These are phyloP conservation scores for Drosophila yooni DNA, from an alignment of 2,888 invertebrate genomes.

Conservation along the genomic window DNA sequence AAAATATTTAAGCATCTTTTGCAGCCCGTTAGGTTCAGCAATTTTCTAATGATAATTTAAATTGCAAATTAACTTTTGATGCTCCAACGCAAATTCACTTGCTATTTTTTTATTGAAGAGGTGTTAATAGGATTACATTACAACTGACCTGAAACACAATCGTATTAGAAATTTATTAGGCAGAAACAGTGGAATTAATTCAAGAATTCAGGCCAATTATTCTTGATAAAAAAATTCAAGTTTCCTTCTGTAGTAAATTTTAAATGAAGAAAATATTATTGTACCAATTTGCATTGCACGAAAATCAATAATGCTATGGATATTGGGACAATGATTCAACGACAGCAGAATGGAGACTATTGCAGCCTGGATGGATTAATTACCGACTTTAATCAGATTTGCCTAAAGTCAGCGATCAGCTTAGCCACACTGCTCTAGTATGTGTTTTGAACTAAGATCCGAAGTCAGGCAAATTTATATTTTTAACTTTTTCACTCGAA, in stretches of 20 bases:
- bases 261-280: too few species aligned
- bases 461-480: too few species aligned
- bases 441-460: background rate
- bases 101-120: background rate
- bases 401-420: background rate
- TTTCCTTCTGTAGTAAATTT: too few species aligned
- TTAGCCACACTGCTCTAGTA: background rate
- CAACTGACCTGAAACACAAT: background rate
- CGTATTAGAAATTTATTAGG: background rate
- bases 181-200: background rate
- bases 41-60: slow-evolving; percentile 46
- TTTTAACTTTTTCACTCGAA: background rate
- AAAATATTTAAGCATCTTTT: slow-evolving; percentile 1
- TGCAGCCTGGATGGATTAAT: background rate
- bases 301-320: background rate
- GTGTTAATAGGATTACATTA: background rate
- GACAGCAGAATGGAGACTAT: background rate
- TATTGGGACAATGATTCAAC: background rate
- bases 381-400: background rate
- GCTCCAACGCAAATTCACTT: background rate
- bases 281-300: background rate
- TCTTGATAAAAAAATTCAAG: background rate
- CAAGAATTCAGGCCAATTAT: background rate
- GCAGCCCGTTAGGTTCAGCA: background rate
- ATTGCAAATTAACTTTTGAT: slow-evolving; percentile 61